These are phyloP conservation scores for Epinotia nisella DNA, from an alignment of 2,888 invertebrate species.

Conservation along the genomic window DNA sequence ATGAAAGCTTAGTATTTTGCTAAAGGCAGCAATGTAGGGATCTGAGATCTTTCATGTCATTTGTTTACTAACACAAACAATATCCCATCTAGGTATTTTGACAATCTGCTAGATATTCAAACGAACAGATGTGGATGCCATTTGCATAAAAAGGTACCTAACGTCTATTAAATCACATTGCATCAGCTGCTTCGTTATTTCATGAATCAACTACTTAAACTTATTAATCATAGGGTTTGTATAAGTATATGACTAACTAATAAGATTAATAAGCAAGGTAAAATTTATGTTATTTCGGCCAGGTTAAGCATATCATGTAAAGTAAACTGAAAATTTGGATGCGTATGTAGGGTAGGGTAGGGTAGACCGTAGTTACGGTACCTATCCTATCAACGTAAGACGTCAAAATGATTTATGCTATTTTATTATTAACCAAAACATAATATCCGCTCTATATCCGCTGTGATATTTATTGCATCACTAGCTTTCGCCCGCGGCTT, in stretches of 20 bases:
- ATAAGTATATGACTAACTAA: conserved; percentile 1
- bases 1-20: conserved; percentile 9
- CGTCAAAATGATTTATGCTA: background rate
- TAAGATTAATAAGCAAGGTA: background rate
- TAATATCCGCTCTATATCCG: background rate
- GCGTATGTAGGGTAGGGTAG: too few species aligned
- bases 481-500: too few species aligned
- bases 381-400: background rate
- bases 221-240: background rate
- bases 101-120: background rate
- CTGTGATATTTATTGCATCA: conserved; percentile 40
- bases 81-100: too few species aligned
- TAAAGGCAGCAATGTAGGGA: background rate
- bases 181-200: conserved; percentile 11
- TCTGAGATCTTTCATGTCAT: too few species aligned
- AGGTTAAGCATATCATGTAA: too few species aligned
- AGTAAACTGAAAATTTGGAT: too few species aligned
- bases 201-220: conserved; percentile 17
- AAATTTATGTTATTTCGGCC: too few species aligned
- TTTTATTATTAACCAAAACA: conserved; percentile 1
- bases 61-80: background rate
- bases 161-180: conserved; percentile 14
- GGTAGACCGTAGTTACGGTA: background rate
- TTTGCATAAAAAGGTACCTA: too few species aligned
- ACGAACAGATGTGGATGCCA: background rate